These are phyloP conservation scores for Pogona vitticeps DNA, from an alignment of 2,113 vertebrate species.

Conservation along the genomic window DNA sequence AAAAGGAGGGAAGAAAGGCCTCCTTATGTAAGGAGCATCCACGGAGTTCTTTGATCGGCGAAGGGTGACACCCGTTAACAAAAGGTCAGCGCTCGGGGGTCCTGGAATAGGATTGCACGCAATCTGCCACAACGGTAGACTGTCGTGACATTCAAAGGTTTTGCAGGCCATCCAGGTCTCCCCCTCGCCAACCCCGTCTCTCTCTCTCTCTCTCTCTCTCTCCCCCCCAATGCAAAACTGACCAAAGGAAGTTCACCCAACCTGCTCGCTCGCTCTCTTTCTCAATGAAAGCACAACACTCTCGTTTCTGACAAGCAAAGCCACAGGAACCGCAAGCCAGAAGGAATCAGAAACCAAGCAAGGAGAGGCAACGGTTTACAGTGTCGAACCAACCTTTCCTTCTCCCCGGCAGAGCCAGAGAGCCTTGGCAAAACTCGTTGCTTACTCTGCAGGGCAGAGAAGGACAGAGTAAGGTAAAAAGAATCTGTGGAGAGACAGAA, in stretches of 20 bases:
- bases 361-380: neutral
- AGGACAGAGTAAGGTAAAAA: too few species aligned
- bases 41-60: conserved; percentile 49
- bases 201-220: neutral
- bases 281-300: conserved; percentile 28
- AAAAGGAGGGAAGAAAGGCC: neutral
- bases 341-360: neutral
- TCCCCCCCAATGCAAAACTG: neutral
- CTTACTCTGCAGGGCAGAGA: too few species aligned
- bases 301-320: neutral
- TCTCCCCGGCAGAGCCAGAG: neutral
- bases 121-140: conserved; percentile 51
- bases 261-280: conserved; percentile 15
- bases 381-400: neutral
- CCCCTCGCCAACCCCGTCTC: neutral
- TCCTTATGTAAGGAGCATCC: conserved; percentile 14
- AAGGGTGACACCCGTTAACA: conserved; percentile 53
- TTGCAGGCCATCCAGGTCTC: neutral
- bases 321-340: conserved; percentile 27
- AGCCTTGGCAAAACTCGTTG: neutral
- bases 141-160: conserved; percentile 55
- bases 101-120: conserved; percentile 69
- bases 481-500: too few species aligned
- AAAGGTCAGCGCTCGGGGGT: conserved; percentile 69
- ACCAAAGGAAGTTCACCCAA: conserved; percentile 5